Percentiles rank a stretch among this genome's conserved stretches.
Conservation (phyloP, 2,888 invertebrate genomes). For the Neoitamus cyanurus region DNA sequence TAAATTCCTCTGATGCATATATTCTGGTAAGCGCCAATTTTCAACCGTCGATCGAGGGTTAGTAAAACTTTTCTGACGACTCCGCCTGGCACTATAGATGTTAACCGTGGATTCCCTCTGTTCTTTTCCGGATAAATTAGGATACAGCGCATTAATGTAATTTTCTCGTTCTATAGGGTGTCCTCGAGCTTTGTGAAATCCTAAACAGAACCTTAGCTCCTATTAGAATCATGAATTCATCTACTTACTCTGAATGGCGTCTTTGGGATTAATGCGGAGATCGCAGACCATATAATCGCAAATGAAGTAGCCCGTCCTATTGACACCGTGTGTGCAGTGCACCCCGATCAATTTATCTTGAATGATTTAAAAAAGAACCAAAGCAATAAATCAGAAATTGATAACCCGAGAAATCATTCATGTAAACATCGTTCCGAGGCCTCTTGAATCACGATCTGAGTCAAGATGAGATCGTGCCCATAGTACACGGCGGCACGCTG, state of each 20-base stretch:
- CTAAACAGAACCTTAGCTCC: constrained; percentile 61
- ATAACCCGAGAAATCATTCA: constrained; percentile 42
- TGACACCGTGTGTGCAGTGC: constrained; percentile 85
- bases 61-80: background rate
- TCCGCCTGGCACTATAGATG: too few species aligned
- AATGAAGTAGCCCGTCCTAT: constrained; percentile 83
- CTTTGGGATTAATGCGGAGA: constrained; percentile 69
- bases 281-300: constrained; percentile 79
- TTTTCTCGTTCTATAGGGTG: constrained; percentile 74
- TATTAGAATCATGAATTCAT: background rate
- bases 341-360: constrained; percentile 78
- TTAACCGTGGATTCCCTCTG: background rate
- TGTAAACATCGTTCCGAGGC: constrained; percentile 35
- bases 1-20: background rate
- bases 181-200: constrained; percentile 74
- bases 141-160: constrained; percentile 61
- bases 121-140: too few species aligned
- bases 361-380: constrained; percentile 14
- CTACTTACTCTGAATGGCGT: constrained; percentile 72
- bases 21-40: background rate
- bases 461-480: constrained; percentile 17
- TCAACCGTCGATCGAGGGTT: background rate
- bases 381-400: constrained; percentile 29
- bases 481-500: background rate
- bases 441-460: constrained; percentile 11